These are phyloP conservation scores for Oxyruncus cristatus DNA, from an alignment of 2,113 vertebrate genomes.

Conservation along the genomic window DNA sequence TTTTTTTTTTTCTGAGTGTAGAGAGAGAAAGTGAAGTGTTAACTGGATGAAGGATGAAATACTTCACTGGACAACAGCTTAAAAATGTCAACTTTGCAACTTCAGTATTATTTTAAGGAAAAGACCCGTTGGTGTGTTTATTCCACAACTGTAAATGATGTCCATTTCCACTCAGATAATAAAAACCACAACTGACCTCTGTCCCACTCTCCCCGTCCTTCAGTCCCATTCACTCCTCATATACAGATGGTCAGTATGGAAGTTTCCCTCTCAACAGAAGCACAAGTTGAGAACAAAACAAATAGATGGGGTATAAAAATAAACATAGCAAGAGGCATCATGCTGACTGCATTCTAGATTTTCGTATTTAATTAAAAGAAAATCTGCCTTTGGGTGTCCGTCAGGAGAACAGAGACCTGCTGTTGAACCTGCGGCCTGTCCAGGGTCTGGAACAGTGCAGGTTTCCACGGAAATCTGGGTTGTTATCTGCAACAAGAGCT, in stretches of 20 bases:
- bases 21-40: not conserved
- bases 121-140: not conserved
- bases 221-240: not conserved
- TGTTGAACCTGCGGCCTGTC: not conserved
- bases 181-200: not conserved
- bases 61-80: not conserved
- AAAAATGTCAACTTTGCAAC: not conserved
- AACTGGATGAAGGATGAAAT: not conserved
- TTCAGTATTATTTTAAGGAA: not conserved
- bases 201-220: not conserved
- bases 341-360: conserved; percentile 27
- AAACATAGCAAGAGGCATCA: conserved; percentile 20
- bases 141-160: not conserved
- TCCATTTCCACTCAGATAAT: not conserved
- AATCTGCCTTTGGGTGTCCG: conserved; percentile 24
- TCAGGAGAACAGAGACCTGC: not conserved
- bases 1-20: not conserved
- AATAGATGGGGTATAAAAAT: conserved; percentile 18
- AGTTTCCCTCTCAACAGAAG: not conserved
- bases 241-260: conserved; percentile 12
- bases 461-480: not conserved
- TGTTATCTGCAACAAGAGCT: conserved; percentile 28
- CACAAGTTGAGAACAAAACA: conserved; percentile 17
- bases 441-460: not conserved
- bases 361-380: conserved; percentile 33